Conservation (phyloP, 2,113 vertebrate species). For the Collichthys lucidus region DNA sequence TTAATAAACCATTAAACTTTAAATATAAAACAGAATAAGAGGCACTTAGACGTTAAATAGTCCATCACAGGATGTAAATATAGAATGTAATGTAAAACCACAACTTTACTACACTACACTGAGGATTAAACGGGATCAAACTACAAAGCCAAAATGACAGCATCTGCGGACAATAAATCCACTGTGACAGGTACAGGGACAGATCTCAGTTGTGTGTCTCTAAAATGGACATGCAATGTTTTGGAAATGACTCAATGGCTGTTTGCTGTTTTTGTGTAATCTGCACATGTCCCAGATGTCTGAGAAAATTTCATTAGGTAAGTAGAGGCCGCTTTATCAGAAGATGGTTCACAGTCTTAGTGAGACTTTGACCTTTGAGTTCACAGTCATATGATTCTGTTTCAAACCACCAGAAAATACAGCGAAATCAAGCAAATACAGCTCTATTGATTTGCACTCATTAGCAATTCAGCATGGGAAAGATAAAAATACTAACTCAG, state of each 20-base stretch:
- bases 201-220: not conserved
- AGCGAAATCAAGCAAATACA: not conserved
- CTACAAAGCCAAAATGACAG: not conserved
- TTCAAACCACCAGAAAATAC: not conserved
- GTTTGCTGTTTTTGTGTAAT: conserved; percentile 37
- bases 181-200: not conserved
- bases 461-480: not conserved
- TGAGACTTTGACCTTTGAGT: conserved; percentile 32
- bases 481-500: not conserved
- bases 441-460: not conserved
- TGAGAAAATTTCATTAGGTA: not conserved
- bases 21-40: too few relatives aligned
- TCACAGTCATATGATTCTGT: not conserved
- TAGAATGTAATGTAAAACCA: not conserved
- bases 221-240: conserved; percentile 13
- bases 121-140: too few relatives aligned
- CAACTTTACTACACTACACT: not conserved
- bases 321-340: conserved; percentile 17
- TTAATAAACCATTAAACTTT: too few relatives aligned
- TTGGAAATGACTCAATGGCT: conserved; percentile 15
- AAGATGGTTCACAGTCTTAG: not conserved
- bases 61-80: too few relatives aligned
- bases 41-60: not conserved
- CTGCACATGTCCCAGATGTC: conserved; percentile 14
- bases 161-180: not conserved